Evolutionary conservation across 1,140 invertebrate species (phyloP), one percentile per base, ranked within the genome.

Genomic region (Theocolax elegans): DNA sequence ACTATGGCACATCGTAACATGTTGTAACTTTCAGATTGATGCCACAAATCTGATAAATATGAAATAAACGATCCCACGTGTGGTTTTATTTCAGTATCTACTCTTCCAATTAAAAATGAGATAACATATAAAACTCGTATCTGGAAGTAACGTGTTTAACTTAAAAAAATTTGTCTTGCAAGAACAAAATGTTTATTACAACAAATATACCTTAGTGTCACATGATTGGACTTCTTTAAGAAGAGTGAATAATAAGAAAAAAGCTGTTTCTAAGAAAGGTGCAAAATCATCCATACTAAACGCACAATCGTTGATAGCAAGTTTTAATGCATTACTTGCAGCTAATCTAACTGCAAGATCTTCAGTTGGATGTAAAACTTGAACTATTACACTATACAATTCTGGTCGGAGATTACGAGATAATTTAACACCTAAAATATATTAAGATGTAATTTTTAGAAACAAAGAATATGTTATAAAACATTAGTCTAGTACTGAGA

Each of bases 1-100:
- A 98, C 91, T 74, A 97, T 96, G 51, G 95, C 94, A 84, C 95
- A 97, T 29, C 95, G 88, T 63, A 98, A 85, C 93, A 98, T 95
- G 81, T 96, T 93, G 79, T 97, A 95, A 60, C 93, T 90, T 44
- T 91, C 90, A 9, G 95, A 94, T 83, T 95, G 93, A 49, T 92
- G 87, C 96, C 96, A 98, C 59, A 98, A 83, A 71, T 91, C 80
- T 4, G 96, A 95, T 72, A 99, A 86, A 84, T 96, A 97, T 56
- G 91, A 88, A 67, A 94, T 89, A 21, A 99, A 87, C 21, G 91
- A 88, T 60, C 88, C 86, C 1, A 91, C 85, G 76, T 92, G 88
- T 6, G 94, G 92, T 54, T 89, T 89, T 53, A 96, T 94, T 40
- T 89, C 88, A 49, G 88, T 87, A 23, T 93, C 94, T 82, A 95